Conservation (phyloP, 2,888 invertebrate species). For the Lasioglossum marginatum region DNA sequence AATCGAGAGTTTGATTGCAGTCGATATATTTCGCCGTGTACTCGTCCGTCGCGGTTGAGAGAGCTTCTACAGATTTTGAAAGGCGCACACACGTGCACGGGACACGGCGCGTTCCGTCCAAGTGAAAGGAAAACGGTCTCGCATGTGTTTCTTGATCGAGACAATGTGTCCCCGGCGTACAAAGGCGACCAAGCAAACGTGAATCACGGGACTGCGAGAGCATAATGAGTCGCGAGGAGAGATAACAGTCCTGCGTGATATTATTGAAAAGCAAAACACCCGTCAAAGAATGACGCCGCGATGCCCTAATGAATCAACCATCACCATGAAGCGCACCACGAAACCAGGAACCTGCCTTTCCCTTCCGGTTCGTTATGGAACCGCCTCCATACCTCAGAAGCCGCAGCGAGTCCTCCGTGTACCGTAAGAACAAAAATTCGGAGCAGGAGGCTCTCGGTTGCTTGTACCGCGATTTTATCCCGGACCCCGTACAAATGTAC, state of each 20-base stretch:
- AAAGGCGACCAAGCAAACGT: conserved; percentile 25
- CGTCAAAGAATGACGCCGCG: conserved; percentile 4
- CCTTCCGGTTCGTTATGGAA: not conserved
- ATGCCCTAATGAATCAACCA: conserved; percentile 16
- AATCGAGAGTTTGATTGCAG: not conserved
- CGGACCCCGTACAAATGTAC: not conserved
- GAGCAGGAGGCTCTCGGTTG: not conserved
- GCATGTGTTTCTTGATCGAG: conserved; percentile 16
- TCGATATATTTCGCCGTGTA: not conserved
- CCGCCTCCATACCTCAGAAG: not conserved
- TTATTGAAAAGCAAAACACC: conserved; percentile 37
- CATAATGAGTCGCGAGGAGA: conserved; percentile 4
- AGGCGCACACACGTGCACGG: not conserved
- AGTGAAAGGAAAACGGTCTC: conserved; percentile 52
- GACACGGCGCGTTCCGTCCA: not conserved
- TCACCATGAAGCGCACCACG: too few species aligned
- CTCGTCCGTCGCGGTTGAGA: not conserved
- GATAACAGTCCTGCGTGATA: conserved; percentile 14
- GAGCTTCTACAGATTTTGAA: not conserved
- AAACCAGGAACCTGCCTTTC: not conserved
- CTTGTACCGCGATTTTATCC: conserved; percentile 1
- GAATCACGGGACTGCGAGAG: conserved; percentile 36
- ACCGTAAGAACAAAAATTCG: not conserved
- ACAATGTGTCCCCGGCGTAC: conserved; percentile 26
- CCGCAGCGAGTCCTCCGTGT: not conserved